Base-by-base conservation (phyloP, 1,140 invertebrate species). In the Megalopta genalis region DNA sequence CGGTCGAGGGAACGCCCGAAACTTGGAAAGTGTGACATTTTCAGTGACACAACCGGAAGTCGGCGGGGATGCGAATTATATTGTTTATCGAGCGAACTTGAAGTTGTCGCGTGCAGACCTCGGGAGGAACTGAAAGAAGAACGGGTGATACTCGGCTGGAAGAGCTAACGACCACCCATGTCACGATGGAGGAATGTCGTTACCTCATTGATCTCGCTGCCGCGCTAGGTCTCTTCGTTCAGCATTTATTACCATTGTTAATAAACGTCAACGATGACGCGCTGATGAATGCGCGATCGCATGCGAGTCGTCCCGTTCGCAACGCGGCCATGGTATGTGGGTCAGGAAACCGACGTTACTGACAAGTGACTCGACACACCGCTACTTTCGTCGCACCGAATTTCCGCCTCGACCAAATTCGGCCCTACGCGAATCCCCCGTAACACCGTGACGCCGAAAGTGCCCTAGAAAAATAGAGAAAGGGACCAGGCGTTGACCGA, bases 321-420 rank as follows among this genome's bases (percentile, higher is more conserved):
- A 81, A 81, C 85, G 86, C 79, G 87, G 84, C 85, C 84, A 84
- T 86, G 90, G 88, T 91, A 91, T 91, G 90, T 91, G 76, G 90
- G 90, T 91, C 90, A 91, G 84, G 88, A 89, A 90, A 88, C 86
- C 90, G 87, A 87, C 88, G 84, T 89, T 84, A 80, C 83, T 82
- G 88, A 89, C 88, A 85, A 86, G 85, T 88, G 89, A 90, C 87
- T 90, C 87, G 86, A 82, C 85, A n/a, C 54, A 89, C 85, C 83
- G 86, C 80, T 82, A 83, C 87, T 89, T 90, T 90, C 88, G 80
- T 87, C 82, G 82, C 76, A 82, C 86, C 82, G 86, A 88, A 90
- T 87, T 90, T 90, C 85, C 86, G 84, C 75, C 84, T 87, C 82
- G 82, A 84, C 83, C 85, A 90, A 88, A 90, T 89, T 87, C 86